phyloP scores from a whole-genome alignment of 2,113 vertebrate species.

The Sarotherodon lohbergeri region DNA sequence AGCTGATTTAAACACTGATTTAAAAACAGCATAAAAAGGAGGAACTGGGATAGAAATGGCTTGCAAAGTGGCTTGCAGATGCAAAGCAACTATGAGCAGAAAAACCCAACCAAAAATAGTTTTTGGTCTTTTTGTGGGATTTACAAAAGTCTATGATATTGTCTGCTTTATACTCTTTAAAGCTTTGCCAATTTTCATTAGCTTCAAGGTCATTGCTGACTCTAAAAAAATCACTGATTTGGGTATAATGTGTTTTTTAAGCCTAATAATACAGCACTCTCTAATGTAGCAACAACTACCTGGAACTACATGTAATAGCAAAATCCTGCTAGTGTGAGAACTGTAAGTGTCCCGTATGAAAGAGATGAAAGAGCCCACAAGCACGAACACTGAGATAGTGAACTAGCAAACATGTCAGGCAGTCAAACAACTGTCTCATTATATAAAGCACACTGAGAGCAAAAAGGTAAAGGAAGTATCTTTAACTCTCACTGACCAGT shows the following conservation, averaged over 20 bases:
- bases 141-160: neutral
- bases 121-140: slow-evolving; percentile 19
- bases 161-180: neutral
- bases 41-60: neutral
- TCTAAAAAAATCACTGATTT: neutral
- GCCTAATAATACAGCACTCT: neutral
- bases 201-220: neutral
- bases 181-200: neutral
- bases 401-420: neutral
- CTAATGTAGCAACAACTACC: neutral
- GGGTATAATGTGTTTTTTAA: neutral
- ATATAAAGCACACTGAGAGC: neutral
- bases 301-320: neutral
- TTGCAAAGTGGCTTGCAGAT: neutral
- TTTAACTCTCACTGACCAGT: neutral
- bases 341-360: neutral
- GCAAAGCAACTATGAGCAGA: neutral
- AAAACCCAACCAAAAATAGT: neutral
- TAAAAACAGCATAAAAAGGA: neutral
- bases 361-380: neutral
- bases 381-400: neutral
- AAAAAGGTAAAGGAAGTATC: neutral
- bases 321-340: neutral
- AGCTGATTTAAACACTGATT: neutral
- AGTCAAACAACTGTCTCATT: neutral